Base-by-base conservation (phyloP, 2,888 invertebrate species). In the Agrotis clavis region DNA sequence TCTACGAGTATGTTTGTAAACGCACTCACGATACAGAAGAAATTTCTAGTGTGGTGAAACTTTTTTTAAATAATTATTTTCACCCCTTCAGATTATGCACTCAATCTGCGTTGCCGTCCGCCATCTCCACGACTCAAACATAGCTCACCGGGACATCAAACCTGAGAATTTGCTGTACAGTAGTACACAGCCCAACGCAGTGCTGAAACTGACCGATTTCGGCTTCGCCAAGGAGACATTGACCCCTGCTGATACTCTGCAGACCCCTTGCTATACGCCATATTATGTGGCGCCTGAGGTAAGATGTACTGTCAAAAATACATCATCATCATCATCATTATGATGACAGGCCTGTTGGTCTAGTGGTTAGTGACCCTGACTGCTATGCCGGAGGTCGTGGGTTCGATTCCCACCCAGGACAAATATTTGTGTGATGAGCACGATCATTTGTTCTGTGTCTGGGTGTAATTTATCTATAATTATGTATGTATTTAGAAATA, bases 211-310 rank as follows among this genome's bases (percentile, higher is more conserved):
- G 88, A 99, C 99, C 1, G 99, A 99, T 96, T 99, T 99, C 94
- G 99, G 99, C 13, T 99, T 99, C 96, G 99, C 99, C 18, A 99
- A 99, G 93, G 99, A 99, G 94, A 99, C 99, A 0, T 91, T 97
- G 25, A 97, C 97, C 50, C 97, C 97, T 21, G 98, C 98, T 67
- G 98, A 99, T 87, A 98, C 99, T 0, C 94, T 99, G 70, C 99
- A 99, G 93, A 99, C 99, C 0, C 99, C 99, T 0, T 99, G 99
- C 91, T 99, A 99, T 90, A 99, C 99, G 14, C 99, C 99, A 0
- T 99, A 99, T 92, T 99, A 99, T 96, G 99, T 99, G 88, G 99
- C 96, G 0, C 97, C 97, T 0, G 96, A 96, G 94, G 96, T 96
- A 81, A 81, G 81, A 25, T 0, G 0, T 30, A 3, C 30, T 30